Percentiles rank a stretch among this genome's conserved stretches.
Evolutionary conservation across 2,888 invertebrate genomes (phyloP).

Genomic region (Sialis fuliginosa): DNA sequence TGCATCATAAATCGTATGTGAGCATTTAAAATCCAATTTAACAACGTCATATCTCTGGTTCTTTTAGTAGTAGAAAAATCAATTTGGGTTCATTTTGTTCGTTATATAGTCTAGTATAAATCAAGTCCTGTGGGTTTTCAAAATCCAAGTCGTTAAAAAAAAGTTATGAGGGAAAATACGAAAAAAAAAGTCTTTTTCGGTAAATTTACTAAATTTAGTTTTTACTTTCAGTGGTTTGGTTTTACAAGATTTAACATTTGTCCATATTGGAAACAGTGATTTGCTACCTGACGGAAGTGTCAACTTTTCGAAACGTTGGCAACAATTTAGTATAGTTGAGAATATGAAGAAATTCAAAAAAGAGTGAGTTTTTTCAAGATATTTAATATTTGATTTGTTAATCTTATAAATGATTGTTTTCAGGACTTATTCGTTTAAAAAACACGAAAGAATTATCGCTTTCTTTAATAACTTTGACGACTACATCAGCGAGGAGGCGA

Average conservation of each 20-base stretch:
- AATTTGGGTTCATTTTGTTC: too few relatives aligned
- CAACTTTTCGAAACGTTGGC: constrained; percentile 97
- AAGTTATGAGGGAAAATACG: not conserved
- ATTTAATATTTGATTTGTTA: not conserved
- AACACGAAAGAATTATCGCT: constrained; percentile 81
- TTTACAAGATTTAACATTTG: constrained; percentile 96
- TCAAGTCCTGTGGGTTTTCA: too few relatives aligned
- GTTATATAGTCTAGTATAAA: too few relatives aligned
- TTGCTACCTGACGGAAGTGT: constrained; percentile 69
- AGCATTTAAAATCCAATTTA: too few relatives aligned
- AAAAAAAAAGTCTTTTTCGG: not conserved
- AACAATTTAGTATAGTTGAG: constrained; percentile 94
- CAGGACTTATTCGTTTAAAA: constrained; percentile 84
- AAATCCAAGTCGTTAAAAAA: too few relatives aligned
- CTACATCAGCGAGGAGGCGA: constrained; percentile 87
- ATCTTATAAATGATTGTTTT: constrained; percentile 15
- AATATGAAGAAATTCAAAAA: constrained; percentile 96
- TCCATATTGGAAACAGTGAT: constrained; percentile 94
- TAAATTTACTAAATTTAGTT: too few relatives aligned
- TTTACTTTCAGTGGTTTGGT: constrained; percentile 69
- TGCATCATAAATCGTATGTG: too few relatives aligned
- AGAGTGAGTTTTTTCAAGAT: constrained; percentile 45
- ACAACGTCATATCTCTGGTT: too few relatives aligned
- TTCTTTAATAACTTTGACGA: constrained; percentile 97
- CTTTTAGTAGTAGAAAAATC: too few relatives aligned